Base-by-base conservation (phyloP, 1,140 invertebrate genomes). In the Sogatella furcifera region DNA sequence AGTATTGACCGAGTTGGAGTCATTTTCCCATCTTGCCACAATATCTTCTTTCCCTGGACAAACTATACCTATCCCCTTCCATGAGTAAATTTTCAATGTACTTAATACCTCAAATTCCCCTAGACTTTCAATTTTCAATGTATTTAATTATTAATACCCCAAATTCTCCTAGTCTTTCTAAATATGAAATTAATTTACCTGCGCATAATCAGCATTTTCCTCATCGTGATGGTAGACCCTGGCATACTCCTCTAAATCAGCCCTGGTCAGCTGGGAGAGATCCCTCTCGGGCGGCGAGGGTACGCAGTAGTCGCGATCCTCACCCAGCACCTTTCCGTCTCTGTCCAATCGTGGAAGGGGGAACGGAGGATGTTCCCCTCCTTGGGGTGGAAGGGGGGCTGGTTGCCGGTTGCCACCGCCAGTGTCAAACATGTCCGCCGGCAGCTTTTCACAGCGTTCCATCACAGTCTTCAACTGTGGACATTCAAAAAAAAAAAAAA, bases 231-330 rank as follows among this genome's bases (percentile, higher is more conserved):
- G 78, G 64, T 80, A 82, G 21, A 77, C 75, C 31, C 82, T 79
- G 13, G 82, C 81, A 67, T 88, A 88, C 61, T 86, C 81, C 63
- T 88, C 85, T 3, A 88, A 72, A 56, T 84, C 84, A 8, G 83
- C 81, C 72, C 87, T 82, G 0, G 84, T 83, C 21, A 81, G 61
- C 6, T 63, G 70, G 55, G 76, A 78, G 43, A 76, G 70, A 65
- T 89, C 86, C 53, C 84, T 72, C 73, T 89, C 86, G 0, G 86
- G 86, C 1, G 86, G 85, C 34, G 86, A 88, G 10, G 85, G 85
- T 34, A 86, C 83, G 61, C 78, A 81, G 72, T 87, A 88, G 64
- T 88, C 82, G 61, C 80, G 78, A 70, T 88, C 84, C 34, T 38
- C 34, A 49, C 81, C 82, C 34, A 83, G 68, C 34, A 74, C 68